Percentiles rank a stretch among this genome's conserved stretches.
These are phyloP conservation scores for Lepidocolaptes lacrymiger DNA, from an alignment of 2,797 vertebrate species.

Conservation along the genomic window DNA sequence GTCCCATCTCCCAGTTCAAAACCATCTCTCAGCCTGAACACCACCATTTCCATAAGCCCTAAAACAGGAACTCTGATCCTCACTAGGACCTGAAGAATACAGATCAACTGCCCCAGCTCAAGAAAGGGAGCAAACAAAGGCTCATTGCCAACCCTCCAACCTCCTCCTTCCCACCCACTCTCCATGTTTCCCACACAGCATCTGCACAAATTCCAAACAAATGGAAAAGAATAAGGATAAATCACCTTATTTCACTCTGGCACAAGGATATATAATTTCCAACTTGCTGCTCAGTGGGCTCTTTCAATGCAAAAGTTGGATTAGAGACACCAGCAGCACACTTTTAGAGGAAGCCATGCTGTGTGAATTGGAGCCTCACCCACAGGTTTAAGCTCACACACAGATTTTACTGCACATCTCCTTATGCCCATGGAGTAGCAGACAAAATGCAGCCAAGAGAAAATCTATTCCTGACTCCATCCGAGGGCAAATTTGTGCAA, in stretches of 20 bases:
- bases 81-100: not conserved
- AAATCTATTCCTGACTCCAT: slow-evolving; percentile 3
- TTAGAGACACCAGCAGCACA: not conserved
- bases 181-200: fast-evolving
- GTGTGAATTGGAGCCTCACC: not conserved
- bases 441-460: not conserved
- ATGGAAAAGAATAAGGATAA: not conserved
- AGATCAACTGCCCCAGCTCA: not conserved
- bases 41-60: not conserved
- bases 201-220: not conserved
- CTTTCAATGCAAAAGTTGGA: not conserved
- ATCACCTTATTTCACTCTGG: not conserved
- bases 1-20: not conserved
- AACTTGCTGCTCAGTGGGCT: not conserved
- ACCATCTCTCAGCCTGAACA: not conserved
- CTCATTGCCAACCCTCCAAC: not conserved
- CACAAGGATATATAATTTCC: not conserved
- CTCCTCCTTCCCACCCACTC: not conserved
- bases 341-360: not conserved
- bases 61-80: not conserved
- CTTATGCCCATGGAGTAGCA: not conserved
- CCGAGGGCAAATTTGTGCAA: not conserved
- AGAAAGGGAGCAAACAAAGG: not conserved
- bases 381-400: not conserved
- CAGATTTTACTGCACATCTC: not conserved